These are phyloP conservation scores for Lepisosteus oculatus DNA, from an alignment of 2,113 vertebrate species.

Conservation along the genomic window DNA sequence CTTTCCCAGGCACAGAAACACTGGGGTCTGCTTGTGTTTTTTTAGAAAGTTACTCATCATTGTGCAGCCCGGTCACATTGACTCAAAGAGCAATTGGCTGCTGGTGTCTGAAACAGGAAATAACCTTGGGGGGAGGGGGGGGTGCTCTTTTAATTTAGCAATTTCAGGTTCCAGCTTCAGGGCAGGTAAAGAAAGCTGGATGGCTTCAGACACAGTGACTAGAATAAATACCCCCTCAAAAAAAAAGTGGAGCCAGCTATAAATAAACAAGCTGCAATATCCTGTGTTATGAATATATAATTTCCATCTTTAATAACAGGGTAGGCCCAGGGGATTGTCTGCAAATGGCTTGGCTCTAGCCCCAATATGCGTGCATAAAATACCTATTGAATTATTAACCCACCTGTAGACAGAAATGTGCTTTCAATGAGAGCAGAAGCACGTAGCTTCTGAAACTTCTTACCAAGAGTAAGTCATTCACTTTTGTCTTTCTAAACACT, in stretches of 20 bases:
- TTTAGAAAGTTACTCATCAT: constrained; percentile 42
- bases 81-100: constrained; percentile 55
- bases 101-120: constrained; percentile 67
- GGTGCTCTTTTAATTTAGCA: constrained; percentile 72
- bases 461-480: no score
- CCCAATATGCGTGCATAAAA: constrained; percentile 69
- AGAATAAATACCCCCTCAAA: constrained; percentile 73
- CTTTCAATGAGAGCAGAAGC: not conserved
- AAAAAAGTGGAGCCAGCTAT: constrained; percentile 76
- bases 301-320: constrained; percentile 88
- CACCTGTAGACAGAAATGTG: constrained; percentile 39
- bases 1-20: no score
- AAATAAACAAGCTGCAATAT: constrained; percentile 96
- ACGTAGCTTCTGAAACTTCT: no score
- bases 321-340: constrained; percentile 74
- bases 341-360: constrained; percentile 74
- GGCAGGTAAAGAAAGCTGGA: constrained; percentile 41
- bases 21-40: constrained; percentile 38
- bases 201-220: constrained; percentile 73
- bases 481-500: no score
- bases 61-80: constrained; percentile 45
- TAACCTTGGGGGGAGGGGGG: constrained; percentile 60
- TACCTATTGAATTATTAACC: constrained; percentile 71
- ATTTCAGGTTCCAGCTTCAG: constrained; percentile 45
- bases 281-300: constrained; percentile 92